phyloP scores from a whole-genome alignment of 92 coral and sea anemone genomes.

The Palythoa grandiflora region DNA sequence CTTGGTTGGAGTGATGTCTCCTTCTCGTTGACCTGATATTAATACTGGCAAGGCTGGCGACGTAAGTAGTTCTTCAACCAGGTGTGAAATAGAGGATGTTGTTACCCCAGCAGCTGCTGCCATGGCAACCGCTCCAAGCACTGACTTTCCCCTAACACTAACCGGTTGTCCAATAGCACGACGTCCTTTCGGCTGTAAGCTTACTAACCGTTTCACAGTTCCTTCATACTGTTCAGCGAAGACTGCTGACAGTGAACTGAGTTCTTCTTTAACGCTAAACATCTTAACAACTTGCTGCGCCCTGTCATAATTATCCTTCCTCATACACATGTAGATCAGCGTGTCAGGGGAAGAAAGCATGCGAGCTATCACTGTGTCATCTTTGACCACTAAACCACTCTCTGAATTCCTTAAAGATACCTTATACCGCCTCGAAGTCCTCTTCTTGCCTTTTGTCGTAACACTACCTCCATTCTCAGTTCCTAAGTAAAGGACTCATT shows the following conservation, averaged over 20 bases:
- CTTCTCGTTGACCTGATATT: conserved; percentile 57
- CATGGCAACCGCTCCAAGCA: conserved; percentile 93
- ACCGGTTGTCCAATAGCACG: conserved; percentile 50
- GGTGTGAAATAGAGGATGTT: conserved; percentile 68
- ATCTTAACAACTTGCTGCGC: conserved; percentile 95
- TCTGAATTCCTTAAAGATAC: conserved; percentile 54
- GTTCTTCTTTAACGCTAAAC: conserved; percentile 77
- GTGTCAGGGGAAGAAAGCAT: conserved; percentile 96
- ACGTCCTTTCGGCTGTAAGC: conserved; percentile 76
- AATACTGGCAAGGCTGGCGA: conserved; percentile 67
- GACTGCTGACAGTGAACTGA: conserved; percentile 87
- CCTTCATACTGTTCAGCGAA: conserved; percentile 92
- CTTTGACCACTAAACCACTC: conserved; percentile 66
- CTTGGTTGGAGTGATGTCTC: conserved; percentile 72
- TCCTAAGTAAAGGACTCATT: conserved; percentile 40
- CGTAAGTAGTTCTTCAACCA: conserved; percentile 84
- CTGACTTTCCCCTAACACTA: conserved; percentile 66
- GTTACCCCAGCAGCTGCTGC: conserved; percentile 98
- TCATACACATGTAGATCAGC: conserved; percentile 97
- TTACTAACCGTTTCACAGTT: conserved; percentile 74
- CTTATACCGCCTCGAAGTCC: conserved; percentile 43
- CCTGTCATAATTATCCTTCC: conserved; percentile 91
- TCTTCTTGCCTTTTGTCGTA: conserved; percentile 38
- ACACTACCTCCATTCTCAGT: conserved; percentile 62
- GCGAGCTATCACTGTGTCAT: conserved; percentile 86